These are phyloP conservation scores for Amphiprion clarkii DNA, from an alignment of 2,797 vertebrate genomes.

Conservation along the genomic window DNA sequence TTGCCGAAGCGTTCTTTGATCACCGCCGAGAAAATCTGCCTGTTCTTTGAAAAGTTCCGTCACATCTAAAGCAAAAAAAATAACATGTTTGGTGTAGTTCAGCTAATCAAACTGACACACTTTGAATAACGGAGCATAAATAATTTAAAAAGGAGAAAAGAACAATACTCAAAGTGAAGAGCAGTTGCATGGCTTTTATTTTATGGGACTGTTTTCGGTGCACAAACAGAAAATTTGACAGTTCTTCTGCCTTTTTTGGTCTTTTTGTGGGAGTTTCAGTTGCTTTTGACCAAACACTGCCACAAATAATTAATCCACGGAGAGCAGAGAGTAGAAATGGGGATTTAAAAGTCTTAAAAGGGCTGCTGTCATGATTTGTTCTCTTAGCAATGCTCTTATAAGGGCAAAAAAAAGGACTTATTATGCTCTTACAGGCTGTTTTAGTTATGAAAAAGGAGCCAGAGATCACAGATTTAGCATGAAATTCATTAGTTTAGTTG, in stretches of 20 bases:
- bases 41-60: conserved; percentile 25
- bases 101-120: conserved; percentile 41
- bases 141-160: conserved; percentile 16
- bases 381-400: background rate
- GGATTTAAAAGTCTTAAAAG: background rate
- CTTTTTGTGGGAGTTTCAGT: background rate
- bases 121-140: conserved; percentile 39
- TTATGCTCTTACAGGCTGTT: background rate
- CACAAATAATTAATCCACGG: background rate
- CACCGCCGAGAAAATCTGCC: conserved; percentile 20
- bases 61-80: conserved; percentile 47
- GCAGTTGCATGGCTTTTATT: background rate
- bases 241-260: background rate
- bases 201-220: background rate
- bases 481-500: background rate
- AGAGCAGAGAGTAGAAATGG: background rate
- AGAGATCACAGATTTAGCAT: background rate
- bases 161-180: background rate
- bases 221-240: background rate
- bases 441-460: background rate
- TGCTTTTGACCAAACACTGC: too few species aligned
- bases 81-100: conserved; percentile 22
- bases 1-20: conserved; percentile 38
- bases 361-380: background rate
- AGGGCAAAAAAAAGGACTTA: background rate